phyloP scores from a whole-genome alignment of 2,113 vertebrate species.

The Callopanchax toddi region DNA sequence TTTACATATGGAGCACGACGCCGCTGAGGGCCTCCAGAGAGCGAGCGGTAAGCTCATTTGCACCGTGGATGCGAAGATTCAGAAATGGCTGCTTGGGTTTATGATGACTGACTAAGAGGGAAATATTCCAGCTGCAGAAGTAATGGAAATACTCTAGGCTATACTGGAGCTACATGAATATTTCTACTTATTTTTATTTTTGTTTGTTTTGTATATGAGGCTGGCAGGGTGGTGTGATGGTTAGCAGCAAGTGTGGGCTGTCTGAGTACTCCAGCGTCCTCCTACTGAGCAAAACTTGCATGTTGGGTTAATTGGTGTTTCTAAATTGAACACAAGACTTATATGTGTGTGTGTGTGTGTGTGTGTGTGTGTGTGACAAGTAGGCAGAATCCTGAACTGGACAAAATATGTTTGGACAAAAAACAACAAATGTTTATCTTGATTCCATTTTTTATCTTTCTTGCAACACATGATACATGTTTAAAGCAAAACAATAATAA shows the following conservation, averaged over 20 bases:
- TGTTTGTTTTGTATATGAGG: neutral
- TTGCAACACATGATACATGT: too few species aligned
- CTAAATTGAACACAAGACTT: too few species aligned
- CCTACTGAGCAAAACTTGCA: neutral
- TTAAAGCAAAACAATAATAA: too few species aligned
- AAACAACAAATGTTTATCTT: too few species aligned
- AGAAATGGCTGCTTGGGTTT: slow-evolving; percentile 23
- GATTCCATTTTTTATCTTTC: too few species aligned
- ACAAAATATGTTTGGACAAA: too few species aligned
- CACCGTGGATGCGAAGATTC: slow-evolving; percentile 46
- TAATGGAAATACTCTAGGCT: rapidly evolving
- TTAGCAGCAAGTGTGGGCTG: neutral
- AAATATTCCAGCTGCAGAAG: slow-evolving; percentile 3
- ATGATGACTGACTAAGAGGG: slow-evolving; percentile 16
- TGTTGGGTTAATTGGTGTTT: neutral
- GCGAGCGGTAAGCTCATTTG: slow-evolving; percentile 47
- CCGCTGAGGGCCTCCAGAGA: slow-evolving; percentile 55
- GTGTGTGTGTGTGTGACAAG: too few species aligned
- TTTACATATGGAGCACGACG: slow-evolving; percentile 67
- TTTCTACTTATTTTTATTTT: neutral
- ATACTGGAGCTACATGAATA: neutral
- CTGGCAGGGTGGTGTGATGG: neutral
- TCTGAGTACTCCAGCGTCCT: neutral
- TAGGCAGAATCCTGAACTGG: too few species aligned
- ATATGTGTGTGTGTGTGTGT: too few species aligned